Percentiles rank a stretch among this genome's conserved stretches.
These are phyloP conservation scores for Colinus virginianus DNA, from an alignment of 2,113 vertebrate species.

Conservation along the genomic window DNA sequence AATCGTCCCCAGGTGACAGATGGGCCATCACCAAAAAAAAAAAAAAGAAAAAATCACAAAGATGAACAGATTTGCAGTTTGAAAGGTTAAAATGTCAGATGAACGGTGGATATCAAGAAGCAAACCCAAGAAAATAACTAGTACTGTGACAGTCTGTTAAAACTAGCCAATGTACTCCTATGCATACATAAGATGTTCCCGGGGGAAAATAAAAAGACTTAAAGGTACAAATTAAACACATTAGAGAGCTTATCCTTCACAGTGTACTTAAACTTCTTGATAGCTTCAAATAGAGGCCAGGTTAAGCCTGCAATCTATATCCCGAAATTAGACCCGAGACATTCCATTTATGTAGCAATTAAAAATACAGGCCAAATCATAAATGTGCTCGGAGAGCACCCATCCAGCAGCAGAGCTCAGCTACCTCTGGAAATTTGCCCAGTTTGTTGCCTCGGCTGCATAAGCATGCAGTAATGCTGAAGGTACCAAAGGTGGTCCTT, in stretches of 20 bases:
- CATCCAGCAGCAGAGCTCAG: neutral
- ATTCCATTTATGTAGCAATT: neutral
- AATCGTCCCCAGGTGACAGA: neutral
- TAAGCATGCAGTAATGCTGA: neutral
- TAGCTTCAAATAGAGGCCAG: neutral
- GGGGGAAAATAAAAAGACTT: neutral
- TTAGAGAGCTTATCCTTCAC: neutral
- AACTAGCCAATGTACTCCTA: neutral
- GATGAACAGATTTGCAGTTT: neutral
- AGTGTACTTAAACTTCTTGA: neutral
- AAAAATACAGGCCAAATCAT: neutral
- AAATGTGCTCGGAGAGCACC: neutral
- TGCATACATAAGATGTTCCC: neutral
- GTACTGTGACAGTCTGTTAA: neutral
- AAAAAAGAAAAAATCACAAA: neutral
- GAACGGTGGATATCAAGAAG: neutral
- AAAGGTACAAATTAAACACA: neutral
- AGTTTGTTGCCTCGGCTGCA: neutral
- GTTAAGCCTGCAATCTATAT: neutral
- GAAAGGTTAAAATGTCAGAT: neutral
- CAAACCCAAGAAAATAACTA: neutral
- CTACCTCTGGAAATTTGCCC: neutral
- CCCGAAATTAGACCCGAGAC: neutral
- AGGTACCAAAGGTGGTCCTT: neutral
- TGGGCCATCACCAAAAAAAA: fast-evolving